phyloP scores from a whole-genome alignment of 2,888 invertebrate genomes.

The Drosophila quinaria region DNA sequence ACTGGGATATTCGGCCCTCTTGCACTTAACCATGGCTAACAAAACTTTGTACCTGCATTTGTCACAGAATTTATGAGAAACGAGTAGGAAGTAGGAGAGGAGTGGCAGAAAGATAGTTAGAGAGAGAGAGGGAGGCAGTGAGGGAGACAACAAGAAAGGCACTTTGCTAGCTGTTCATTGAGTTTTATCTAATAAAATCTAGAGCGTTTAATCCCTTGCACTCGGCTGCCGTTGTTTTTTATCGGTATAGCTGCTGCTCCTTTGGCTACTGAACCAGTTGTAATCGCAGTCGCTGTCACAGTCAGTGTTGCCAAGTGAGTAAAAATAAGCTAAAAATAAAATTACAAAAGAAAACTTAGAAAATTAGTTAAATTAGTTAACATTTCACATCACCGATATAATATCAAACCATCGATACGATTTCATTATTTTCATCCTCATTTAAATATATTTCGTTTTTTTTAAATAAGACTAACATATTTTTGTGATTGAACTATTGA shows the following conservation, averaged over 20 bases:
- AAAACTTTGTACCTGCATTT: conserved; percentile 79
- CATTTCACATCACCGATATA: too few species aligned
- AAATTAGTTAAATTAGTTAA: too few species aligned
- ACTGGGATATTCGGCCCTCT: conserved; percentile 27
- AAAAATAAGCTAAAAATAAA: too few species aligned
- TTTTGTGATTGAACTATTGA: too few species aligned
- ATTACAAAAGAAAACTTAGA: too few species aligned
- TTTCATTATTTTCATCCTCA: too few species aligned
- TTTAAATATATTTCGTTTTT: too few species aligned
- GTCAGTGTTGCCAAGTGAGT: too few species aligned
- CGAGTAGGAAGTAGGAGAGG: conserved; percentile 15
- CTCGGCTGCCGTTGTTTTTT: conserved; percentile 62
- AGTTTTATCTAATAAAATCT: conserved; percentile 79
- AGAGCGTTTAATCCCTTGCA: conserved; percentile 79
- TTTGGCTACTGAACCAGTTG: conserved; percentile 25
- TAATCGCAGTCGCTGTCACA: conserved; percentile 14
- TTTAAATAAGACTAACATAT: too few species aligned
- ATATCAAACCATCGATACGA: too few species aligned
- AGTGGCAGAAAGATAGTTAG: not conserved
- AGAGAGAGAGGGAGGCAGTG: not conserved
- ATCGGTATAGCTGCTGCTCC: conserved; percentile 25
- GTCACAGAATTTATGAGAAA: conserved; percentile 74
- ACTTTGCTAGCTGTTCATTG: conserved; percentile 69
- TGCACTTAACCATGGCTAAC: conserved; percentile 43
- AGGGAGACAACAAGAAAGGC: conserved; percentile 30